Percentiles rank a stretch among this genome's conserved stretches.
Conservation (phyloP, 2,888 invertebrate species). For the Iselma pallidipennis region DNA sequence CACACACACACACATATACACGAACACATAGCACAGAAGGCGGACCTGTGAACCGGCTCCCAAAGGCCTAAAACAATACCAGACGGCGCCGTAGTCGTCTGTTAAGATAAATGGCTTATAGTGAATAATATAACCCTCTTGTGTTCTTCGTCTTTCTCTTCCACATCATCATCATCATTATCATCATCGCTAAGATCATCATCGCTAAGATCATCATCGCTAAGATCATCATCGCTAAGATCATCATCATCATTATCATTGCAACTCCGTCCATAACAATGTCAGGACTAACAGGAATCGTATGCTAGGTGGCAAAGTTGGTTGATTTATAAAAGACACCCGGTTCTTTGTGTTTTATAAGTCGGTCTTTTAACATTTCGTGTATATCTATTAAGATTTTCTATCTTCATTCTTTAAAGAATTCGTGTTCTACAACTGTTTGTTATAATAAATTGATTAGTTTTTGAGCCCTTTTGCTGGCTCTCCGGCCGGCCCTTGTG, state of each 20-base stretch:
- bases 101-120: conserved; percentile 42
- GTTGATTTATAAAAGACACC: too few species aligned
- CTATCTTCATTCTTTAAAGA: conserved; percentile 25
- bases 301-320: too few species aligned
- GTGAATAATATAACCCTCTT: neutral
- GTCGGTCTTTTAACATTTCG: too few species aligned
- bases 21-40: conserved; percentile 17
- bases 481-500: too few species aligned
- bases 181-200: neutral
- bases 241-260: too few species aligned
- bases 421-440: conserved; percentile 30
- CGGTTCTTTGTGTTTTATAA: too few species aligned
- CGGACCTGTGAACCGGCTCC: conserved; percentile 13
- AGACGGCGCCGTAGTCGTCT: conserved; percentile 35
- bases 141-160: neutral
- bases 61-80: conserved; percentile 24
- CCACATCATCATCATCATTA: neutral
- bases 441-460: conserved; percentile 18
- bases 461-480: neutral
- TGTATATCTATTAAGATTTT: too few species aligned
- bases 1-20: too few species aligned
- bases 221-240: neutral
- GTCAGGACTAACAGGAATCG: too few species aligned
- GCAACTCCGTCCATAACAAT: too few species aligned
- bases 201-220: neutral